Evolutionary conservation across 2,888 invertebrate species (phyloP).

Genomic region (Sinelater perroti): DNA sequence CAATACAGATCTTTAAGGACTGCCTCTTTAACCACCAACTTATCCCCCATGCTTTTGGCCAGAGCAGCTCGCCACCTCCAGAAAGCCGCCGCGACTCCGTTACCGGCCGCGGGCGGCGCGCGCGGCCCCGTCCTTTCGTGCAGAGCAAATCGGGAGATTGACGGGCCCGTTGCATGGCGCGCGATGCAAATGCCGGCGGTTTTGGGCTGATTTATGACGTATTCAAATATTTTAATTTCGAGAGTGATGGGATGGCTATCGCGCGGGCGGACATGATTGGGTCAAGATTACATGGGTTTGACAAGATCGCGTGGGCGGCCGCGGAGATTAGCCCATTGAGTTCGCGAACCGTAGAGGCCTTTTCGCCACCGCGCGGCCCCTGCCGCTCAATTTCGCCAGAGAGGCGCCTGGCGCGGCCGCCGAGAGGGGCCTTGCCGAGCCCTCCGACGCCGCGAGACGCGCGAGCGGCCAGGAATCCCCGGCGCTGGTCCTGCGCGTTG

Average conservation of each 20-base stretch:
- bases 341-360: conserved; percentile 8
- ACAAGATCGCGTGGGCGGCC: conserved; percentile 29
- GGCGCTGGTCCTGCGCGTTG: background rate
- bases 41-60: too few species aligned
- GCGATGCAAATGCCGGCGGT: background rate
- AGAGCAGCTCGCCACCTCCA: too few species aligned
- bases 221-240: conserved; percentile 34
- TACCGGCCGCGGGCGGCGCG: too few species aligned
- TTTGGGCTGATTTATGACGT: conserved; percentile 33
- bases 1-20: too few species aligned
- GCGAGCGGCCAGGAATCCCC: too few species aligned
- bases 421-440: too few species aligned
- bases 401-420: too few species aligned
- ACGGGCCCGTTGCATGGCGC: conserved; percentile 9
- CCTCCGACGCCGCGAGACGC: too few species aligned
- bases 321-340: conserved; percentile 11
- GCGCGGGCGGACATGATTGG: conserved; percentile 34
- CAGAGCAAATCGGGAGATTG: conserved; percentile 4
- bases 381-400: too few species aligned
- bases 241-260: conserved; percentile 31
- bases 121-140: background rate
- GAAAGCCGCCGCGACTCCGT: too few species aligned
- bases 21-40: too few species aligned
- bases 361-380: too few species aligned
- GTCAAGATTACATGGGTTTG: conserved; percentile 36